Evolutionary conservation across 2,888 invertebrate genomes (phyloP).

Genomic region (Calameuta filiformis): DNA sequence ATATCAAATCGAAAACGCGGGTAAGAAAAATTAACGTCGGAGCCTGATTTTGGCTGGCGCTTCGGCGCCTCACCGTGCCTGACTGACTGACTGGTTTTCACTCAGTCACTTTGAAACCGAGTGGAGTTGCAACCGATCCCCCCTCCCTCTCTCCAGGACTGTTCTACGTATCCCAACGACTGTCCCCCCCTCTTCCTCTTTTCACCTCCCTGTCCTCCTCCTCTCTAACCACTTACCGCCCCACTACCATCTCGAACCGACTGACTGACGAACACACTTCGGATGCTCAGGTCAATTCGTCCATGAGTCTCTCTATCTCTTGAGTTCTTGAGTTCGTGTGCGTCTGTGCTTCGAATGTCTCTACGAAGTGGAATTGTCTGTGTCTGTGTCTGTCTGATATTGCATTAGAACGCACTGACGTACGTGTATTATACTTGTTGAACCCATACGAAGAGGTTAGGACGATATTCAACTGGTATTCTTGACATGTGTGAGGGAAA

Average conservation of each 20-base stretch:
- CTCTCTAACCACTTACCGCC: slow-evolving; percentile 15
- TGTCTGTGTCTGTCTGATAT: too few species aligned
- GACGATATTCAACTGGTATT: too few species aligned
- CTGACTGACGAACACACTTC: too few species aligned
- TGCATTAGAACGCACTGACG: too few species aligned
- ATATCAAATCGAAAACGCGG: not conserved
- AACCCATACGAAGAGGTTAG: too few species aligned
- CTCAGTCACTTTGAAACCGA: slow-evolving; percentile 50
- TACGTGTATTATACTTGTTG: too few species aligned
- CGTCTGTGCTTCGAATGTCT: too few species aligned
- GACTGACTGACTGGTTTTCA: slow-evolving; percentile 57
- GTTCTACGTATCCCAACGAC: slow-evolving; percentile 11
- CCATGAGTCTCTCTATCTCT: too few species aligned
- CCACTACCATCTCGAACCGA: slow-evolving; percentile 15
- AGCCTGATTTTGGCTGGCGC: slow-evolving; percentile 25
- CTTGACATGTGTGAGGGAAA: too few species aligned
- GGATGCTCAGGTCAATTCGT: too few species aligned
- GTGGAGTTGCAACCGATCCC: slow-evolving; percentile 45
- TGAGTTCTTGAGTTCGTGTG: too few species aligned
- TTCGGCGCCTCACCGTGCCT: slow-evolving; percentile 43
- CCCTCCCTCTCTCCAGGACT: slow-evolving; percentile 5
- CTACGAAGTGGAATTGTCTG: too few species aligned
- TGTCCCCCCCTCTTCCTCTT: slow-evolving; percentile 14
- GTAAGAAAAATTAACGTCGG: not conserved
- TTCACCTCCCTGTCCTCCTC: not conserved